Evolutionary conservation across 1,140 invertebrate genomes (phyloP), one percentile per base, ranked within the genome.

Genomic region (Diorhabda carinulata): DNA sequence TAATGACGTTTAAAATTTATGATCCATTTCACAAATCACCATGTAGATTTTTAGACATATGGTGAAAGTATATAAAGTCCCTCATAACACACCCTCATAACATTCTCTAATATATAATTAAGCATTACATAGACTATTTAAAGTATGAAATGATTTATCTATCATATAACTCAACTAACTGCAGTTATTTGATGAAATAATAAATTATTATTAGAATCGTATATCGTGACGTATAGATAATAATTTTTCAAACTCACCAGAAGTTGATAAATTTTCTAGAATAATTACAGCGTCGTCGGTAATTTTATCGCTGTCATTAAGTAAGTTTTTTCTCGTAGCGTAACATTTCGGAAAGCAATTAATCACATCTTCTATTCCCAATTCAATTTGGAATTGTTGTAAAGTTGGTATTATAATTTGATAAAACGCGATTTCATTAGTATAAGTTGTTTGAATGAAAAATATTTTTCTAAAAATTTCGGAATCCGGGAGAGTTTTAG

Each of bases 401-500:
- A 79, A 63, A 40, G 69, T 67, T 45, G 77, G 77, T 7, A 76
- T 41, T 40, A 77, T 67, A 0, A 44, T 71, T 9, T 62, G 69
- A 66, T 79, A 79, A 41, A 76, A 68, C 9, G 42, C 68, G 6
- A 78, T 72, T 76, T 79, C 77, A 62, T 83, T 84, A n/a, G 68
- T 73, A 44, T 83, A 82, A 3, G 82, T 83, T 7, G 72, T 78
- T 4, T 74, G 70, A 61, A 76, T 79, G 44, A 83, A 78, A 62
- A 81, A 84, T 0, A 82, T 44, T 10, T 74, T 61, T 9, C 72
- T 73, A 41, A 82, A 77, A 3, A 77, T 74, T 4, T 81, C 77
- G 0, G 77, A 81, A 3, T 74, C 75, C 2, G 82, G 82, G 5
- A 75, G 71, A 70, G 78, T 79, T 69, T 85, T 86, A 3, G 81